Evolutionary conservation across 2,797 vertebrate species (phyloP).

Genomic region (Neopelma chrysocephalum): DNA sequence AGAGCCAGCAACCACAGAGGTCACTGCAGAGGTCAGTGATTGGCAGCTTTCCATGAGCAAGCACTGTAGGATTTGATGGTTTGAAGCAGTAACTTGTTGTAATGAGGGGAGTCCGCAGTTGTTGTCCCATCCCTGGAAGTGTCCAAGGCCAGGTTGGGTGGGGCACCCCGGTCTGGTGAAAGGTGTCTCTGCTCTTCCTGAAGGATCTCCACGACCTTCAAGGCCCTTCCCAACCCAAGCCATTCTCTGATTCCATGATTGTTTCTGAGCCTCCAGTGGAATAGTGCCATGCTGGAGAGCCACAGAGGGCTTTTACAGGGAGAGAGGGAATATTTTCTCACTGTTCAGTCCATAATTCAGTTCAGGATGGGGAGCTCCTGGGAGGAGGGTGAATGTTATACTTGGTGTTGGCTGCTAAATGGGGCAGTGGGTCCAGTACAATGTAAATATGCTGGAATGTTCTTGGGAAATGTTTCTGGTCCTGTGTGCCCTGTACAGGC

Average conservation of each 20-base stretch:
- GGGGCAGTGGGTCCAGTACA: neutral
- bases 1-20: neutral
- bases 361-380: too few species aligned
- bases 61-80: neutral
- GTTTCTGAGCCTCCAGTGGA: neutral
- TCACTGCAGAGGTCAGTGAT: neutral
- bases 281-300: neutral
- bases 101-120: neutral
- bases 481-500: fast-evolving
- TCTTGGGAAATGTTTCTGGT: neutral
- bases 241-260: neutral
- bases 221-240: neutral
- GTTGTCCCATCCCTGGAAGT: too few species aligned
- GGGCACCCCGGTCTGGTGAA: fast-evolving
- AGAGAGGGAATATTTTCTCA: neutral
- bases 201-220: fast-evolving
- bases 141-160: neutral
- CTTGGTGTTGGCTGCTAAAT: neutral
- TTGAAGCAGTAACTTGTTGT: neutral
- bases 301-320: neutral
- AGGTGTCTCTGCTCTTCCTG: neutral
- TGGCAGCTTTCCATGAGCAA: neutral
- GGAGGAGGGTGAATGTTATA: too few species aligned
- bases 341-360: neutral
- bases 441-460: neutral